Base-by-base conservation (phyloP, 2,888 invertebrate species). In the Melinaea marsaeus region DNA sequence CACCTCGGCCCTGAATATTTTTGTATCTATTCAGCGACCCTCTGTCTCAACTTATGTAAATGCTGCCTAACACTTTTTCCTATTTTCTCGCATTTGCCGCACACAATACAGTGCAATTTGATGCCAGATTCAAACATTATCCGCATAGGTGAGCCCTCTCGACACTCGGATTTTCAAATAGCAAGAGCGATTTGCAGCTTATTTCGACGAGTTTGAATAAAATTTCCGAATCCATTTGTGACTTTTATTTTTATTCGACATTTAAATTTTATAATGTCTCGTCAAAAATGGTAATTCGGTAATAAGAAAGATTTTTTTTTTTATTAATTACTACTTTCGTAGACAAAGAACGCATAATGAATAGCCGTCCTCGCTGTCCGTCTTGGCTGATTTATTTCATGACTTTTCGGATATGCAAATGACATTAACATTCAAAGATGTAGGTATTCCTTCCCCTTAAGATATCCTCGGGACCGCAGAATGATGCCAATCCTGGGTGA, bases 391-490 rank as follows among this genome's bases (percentile, higher is more conserved):
- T 90, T 90, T 90, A 90, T 90, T 88, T 90, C 89, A 90, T 89
- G 90, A 89, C 88, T 90, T 84, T 80, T 88, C 87, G 85, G 87
- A 87, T 90, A 90, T 90, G 90, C 90, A 90, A 90, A 90, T 90
- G 86, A 79, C 87, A 88, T 90, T 89, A 89, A 86, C 81, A 89
- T 90, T 87, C 89, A 88, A 88, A 90, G 89, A 90, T 78, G 86
- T 85, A 86, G 81, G 77, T 78, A 76, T 76, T 76, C 81, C 72
- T 72, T 83, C 84, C 84, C 80, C 80, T 83, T 71, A 75, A 86
- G 85, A 83, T 87, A 88, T 84, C 84, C 82, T 77, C 79, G 79
- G 85, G 81, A 85, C 90, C 89, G 79, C 90, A 83, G 80, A 88
- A 90, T 88, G 88, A 90, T 86, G 88, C 87, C 90, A 90, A 90